These are phyloP conservation scores for Amblyopsis hoosieri DNA, from an alignment of 2,797 vertebrate genomes.

Conservation along the genomic window DNA sequence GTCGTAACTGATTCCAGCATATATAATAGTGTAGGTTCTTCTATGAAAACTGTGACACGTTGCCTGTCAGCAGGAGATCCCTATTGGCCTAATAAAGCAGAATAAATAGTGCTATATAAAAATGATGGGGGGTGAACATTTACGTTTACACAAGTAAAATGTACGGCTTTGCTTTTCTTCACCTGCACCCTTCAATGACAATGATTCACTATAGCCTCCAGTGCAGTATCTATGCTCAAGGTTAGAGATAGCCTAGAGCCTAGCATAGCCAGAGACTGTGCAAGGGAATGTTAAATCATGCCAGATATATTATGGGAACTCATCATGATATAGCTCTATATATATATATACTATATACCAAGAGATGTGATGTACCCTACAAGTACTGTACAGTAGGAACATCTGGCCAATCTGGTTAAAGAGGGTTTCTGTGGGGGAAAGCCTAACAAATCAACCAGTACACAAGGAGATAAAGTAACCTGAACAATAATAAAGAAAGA, in stretches of 20 bases:
- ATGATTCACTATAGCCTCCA: slow-evolving; percentile 61
- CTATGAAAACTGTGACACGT: not conserved
- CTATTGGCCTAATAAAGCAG: not conserved
- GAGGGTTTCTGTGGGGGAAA: too few species aligned
- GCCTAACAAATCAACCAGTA: too few species aligned
- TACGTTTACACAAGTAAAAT: slow-evolving; percentile 52
- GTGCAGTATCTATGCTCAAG: slow-evolving; percentile 62
- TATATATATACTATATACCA: too few species aligned
- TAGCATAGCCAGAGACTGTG: slow-evolving; percentile 23
- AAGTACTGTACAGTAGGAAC: too few species aligned
- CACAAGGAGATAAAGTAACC: too few species aligned
- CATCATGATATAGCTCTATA: too few species aligned
- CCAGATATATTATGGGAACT: slow-evolving; percentile 18
- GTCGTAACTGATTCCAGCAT: not conserved
- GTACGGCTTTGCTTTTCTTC: slow-evolving; percentile 31
- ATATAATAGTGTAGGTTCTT: not conserved
- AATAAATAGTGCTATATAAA: slow-evolving; percentile 29
- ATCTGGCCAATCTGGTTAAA: too few species aligned
- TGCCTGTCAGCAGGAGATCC: not conserved
- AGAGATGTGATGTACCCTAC: too few species aligned
- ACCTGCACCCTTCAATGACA: slow-evolving; percentile 61
- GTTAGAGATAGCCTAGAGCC: slow-evolving; percentile 65
- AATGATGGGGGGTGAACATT: slow-evolving; percentile 35
- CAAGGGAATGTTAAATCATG: slow-evolving; percentile 32
- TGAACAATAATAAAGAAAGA: too few species aligned